A percentile compares a stretch with the other conserved stretches of the same genome.
These are phyloP conservation scores for Myoxocephalus aenaeus DNA, from an alignment of 2,797 vertebrate species.

Conservation along the genomic window DNA sequence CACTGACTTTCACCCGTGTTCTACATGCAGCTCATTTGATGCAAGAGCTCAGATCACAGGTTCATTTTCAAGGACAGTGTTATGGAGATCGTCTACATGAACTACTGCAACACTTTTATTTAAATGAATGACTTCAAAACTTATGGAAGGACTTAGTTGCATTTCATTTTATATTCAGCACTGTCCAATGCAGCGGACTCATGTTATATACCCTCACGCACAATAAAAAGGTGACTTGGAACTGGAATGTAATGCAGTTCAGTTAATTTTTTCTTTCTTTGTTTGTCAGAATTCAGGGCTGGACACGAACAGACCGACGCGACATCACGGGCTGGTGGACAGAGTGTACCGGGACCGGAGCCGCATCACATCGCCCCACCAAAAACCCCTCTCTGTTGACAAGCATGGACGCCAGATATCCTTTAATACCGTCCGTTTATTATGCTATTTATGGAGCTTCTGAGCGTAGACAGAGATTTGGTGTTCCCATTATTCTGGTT, in stretches of 20 bases:
- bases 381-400: slow-evolving; percentile 92
- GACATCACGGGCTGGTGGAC: slow-evolving; percentile 96
- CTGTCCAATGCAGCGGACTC: neutral
- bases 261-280: neutral
- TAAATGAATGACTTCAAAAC: slow-evolving; percentile 17
- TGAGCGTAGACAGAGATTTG: neutral
- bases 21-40: slow-evolving; percentile 10
- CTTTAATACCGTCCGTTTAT: slow-evolving; percentile 68
- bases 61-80: slow-evolving; percentile 31
- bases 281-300: slow-evolving; percentile 90
- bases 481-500: too few relatives aligned
- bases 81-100: neutral
- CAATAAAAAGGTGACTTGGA: neutral
- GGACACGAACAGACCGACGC: slow-evolving; percentile 92
- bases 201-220: neutral
- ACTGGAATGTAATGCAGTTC: neutral
- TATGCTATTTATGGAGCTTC: neutral
- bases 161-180: neutral
- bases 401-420: slow-evolving; percentile 99
- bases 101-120: neutral
- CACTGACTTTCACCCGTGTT: slow-evolving; percentile 5
- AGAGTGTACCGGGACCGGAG: slow-evolving; percentile 94
- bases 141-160: neutral
- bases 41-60: slow-evolving; percentile 10
- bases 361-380: slow-evolving; percentile 92